Percentiles rank a stretch among this genome's conserved stretches.
phyloP scores from a whole-genome alignment of 2,888 invertebrate species.

The Polia nebulosa region DNA sequence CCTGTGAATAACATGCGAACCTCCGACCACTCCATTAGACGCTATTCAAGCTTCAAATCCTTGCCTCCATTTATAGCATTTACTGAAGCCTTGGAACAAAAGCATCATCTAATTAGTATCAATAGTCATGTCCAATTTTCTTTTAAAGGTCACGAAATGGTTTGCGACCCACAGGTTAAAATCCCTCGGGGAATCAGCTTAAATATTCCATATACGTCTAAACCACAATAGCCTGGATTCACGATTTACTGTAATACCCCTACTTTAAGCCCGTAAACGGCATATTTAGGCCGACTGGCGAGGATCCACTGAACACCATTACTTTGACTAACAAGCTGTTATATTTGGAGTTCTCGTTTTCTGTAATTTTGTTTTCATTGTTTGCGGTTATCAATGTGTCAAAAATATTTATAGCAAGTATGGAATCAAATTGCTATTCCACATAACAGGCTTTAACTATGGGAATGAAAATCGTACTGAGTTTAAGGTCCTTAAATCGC shows the following conservation, averaged over 20 bases:
- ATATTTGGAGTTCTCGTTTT: constrained; percentile 53
- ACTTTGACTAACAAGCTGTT: constrained; percentile 64
- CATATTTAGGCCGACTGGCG: constrained; percentile 63
- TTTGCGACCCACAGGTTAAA: constrained; percentile 75
- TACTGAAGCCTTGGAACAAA: constrained; percentile 62
- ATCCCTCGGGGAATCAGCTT: constrained; percentile 72
- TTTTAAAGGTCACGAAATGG: constrained; percentile 75
- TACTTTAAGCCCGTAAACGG: constrained; percentile 77
- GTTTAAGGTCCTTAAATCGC: constrained; percentile 5
- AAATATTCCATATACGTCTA: constrained; percentile 82
- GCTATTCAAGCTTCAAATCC: constrained; percentile 39
- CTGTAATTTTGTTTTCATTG: constrained; percentile 56
- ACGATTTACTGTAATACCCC: constrained; percentile 80
- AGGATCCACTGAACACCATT: constrained; percentile 58
- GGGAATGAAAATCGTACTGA: constrained; percentile 26
- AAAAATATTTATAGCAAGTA: constrained; percentile 34
- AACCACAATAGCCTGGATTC: constrained; percentile 81
- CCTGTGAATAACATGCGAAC: constrained; percentile 50
- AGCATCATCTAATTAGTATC: constrained; percentile 75
- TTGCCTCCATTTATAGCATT: constrained; percentile 49
- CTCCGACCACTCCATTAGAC: constrained; percentile 43
- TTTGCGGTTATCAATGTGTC: constrained; percentile 49
- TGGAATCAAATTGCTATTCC: constrained; percentile 20
- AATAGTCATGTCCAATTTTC: constrained; percentile 79
- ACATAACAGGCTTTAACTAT: constrained; percentile 35